Percentiles rank a stretch among this genome's conserved stretches.
Evolutionary conservation across 1,140 invertebrate species (phyloP).

Genomic region (Myzus persicae): DNA sequence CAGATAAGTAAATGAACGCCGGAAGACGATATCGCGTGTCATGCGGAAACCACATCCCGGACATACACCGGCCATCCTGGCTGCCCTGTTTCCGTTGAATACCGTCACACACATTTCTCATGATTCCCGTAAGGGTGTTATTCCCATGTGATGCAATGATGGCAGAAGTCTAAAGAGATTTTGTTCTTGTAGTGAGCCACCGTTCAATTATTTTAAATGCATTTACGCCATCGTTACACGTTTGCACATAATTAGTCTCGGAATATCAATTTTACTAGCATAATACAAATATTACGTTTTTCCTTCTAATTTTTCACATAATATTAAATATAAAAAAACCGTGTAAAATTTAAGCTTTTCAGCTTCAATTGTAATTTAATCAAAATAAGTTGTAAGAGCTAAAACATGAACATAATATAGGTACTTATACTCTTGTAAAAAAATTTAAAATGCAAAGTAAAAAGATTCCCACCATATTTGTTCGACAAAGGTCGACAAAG

Average conservation of each 20-base stretch:
- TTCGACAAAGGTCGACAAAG: no score
- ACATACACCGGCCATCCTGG: conserved; percentile 1
- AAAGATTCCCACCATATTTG: not conserved
- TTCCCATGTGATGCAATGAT: not conserved
- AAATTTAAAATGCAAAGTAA: not conserved
- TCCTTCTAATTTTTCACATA: not conserved
- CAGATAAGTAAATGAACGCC: not conserved
- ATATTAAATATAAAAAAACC: not conserved
- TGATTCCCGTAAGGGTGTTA: conserved; percentile 15
- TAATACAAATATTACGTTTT: not conserved
- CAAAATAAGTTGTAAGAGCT: not conserved
- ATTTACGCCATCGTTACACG: not conserved
- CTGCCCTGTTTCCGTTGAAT: conserved; percentile 51
- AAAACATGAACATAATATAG: not conserved
- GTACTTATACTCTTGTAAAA: not conserved
- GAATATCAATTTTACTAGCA: not conserved
- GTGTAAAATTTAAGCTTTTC: not conserved
- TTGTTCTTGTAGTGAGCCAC: not conserved
- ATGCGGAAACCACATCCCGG: conserved; percentile 56
- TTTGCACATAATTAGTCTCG: not conserved
- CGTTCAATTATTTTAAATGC: not conserved
- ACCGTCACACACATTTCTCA: not conserved
- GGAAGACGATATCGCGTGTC: conserved; percentile 57
- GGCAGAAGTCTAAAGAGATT: not conserved
- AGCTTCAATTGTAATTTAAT: not conserved